These are phyloP conservation scores for Dione vanillae DNA, from an alignment of 2,888 invertebrate genomes.

Conservation along the genomic window DNA sequence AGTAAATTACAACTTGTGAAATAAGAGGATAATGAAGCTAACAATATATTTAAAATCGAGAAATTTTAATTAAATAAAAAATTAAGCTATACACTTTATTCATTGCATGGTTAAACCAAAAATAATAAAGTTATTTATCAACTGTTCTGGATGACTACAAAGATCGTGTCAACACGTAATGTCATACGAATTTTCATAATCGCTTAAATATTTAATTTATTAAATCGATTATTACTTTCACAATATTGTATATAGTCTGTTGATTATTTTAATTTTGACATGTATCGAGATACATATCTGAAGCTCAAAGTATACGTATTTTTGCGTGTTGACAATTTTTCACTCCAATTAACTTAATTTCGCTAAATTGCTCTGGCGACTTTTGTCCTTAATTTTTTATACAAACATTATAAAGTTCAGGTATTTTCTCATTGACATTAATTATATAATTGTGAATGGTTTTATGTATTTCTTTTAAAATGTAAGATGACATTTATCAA, in stretches of 20 bases:
- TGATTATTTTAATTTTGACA: constrained; percentile 21
- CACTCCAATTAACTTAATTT: constrained; percentile 43
- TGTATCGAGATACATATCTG: constrained; percentile 13
- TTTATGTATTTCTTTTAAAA: constrained; percentile 17
- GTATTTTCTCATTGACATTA: constrained; percentile 45
- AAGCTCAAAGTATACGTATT: constrained; percentile 3
- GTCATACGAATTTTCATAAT: neutral
- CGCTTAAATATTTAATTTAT: constrained; percentile 20
- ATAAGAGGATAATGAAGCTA: no score
- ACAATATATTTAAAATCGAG: neutral
- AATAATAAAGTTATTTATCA: neutral
- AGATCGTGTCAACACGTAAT: neutral
- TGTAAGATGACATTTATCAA: constrained; percentile 23
- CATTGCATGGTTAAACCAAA: neutral
- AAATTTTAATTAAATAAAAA: neutral
- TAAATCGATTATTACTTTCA: constrained; percentile 30
- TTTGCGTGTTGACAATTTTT: constrained; percentile 36
- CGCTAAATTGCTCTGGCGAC: constrained; percentile 41
- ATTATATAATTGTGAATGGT: constrained; percentile 39
- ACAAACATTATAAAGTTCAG: constrained; percentile 45
- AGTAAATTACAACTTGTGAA: no score
- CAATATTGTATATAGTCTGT: constrained; percentile 19
- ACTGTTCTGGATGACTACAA: neutral
- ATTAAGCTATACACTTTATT: neutral
- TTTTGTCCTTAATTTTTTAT: constrained; percentile 47